Conservation (phyloP, 1,140 invertebrate genomes). For the Panulirus ornatus region DNA sequence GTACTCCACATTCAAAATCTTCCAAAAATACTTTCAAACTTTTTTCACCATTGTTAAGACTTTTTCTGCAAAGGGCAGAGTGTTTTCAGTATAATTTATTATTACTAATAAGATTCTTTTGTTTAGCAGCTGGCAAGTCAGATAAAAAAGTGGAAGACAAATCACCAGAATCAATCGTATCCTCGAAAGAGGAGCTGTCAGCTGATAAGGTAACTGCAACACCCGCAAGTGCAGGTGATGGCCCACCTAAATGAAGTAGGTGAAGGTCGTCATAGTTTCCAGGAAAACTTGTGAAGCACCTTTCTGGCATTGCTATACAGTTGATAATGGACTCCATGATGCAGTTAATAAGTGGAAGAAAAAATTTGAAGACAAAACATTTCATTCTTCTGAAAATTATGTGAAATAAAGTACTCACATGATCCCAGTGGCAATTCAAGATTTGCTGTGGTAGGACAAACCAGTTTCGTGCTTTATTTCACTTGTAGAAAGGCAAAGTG, state of each 20-base stretch:
- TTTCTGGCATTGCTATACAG: not conserved
- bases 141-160: conserved; percentile 61
- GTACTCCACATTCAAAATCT: too few relatives aligned
- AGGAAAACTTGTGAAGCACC: conserved; percentile 16
- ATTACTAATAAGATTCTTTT: too few relatives aligned
- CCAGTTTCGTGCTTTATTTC: conserved; percentile 58
- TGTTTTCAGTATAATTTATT: too few relatives aligned
- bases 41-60: too few relatives aligned
- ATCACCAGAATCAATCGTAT: conserved; percentile 20
- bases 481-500: conserved; percentile 55
- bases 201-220: conserved; percentile 45
- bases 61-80: too few relatives aligned
- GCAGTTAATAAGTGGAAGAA: not conserved
- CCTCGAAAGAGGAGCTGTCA: conserved; percentile 50
- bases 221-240: conserved; percentile 44
- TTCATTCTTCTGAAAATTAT: not conserved
- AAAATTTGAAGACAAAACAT: conserved; percentile 31
- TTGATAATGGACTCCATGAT: not conserved
- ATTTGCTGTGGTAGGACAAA: conserved; percentile 65
- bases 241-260: conserved; percentile 43
- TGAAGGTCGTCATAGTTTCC: not conserved
- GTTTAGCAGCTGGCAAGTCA: conserved; percentile 45
- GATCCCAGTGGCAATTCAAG: conserved; percentile 48
- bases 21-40: too few relatives aligned
- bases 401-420: conserved; percentile 23